Base-by-base conservation (phyloP, 2,797 vertebrate genomes). In the Leucoraja ocellata region DNA sequence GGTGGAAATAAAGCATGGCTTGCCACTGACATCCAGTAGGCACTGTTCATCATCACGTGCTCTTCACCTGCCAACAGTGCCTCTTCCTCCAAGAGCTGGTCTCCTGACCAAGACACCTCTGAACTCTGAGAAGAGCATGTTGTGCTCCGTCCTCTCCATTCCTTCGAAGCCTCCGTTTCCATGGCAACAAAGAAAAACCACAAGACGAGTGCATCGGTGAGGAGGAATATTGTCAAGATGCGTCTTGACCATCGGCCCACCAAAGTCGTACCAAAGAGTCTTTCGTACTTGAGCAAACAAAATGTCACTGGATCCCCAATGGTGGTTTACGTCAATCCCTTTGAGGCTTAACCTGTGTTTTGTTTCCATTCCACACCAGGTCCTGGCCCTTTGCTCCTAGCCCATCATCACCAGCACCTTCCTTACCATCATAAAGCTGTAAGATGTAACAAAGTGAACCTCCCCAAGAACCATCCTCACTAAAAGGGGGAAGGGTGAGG, bases 321-420 rank as follows among this genome's bases (percentile, higher is more conserved):
- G 68, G 21, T 91, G 88, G 88, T 76, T 54, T n/a, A 32, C 14
- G 68, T 92, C 71, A 76, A 92, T 74, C 90, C 63, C 63, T 23
- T 76, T 28, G 39, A 54, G 39, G 39, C 73, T 92, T 65, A 36
- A 32, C 39, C 32, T 88, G n/a, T 88, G 61, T 68, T 68, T 88
- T 88, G 18, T 21, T 21, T 21, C 84, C n/a, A 16, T 32, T 32
- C 16, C n/a, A 18, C 4, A n/a, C 10, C 77, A 2, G 1, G 11
- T 32, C 77, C 77, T 11, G n/a, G n/a, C n/a, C 28, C 77, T 0
- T 11, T 11, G 11, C 28, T 28, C 74, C 6, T 14, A 84, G 54
- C 11, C 68, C 68, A 16, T 18, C 21, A 74, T 74, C 71, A 74
- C 71, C 71, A 74, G 71, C 71, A 74, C 21, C 71, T 21, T 74